These are phyloP conservation scores for Phaedon cochleariae DNA, from an alignment of 2,888 invertebrate genomes.

Conservation along the genomic window DNA sequence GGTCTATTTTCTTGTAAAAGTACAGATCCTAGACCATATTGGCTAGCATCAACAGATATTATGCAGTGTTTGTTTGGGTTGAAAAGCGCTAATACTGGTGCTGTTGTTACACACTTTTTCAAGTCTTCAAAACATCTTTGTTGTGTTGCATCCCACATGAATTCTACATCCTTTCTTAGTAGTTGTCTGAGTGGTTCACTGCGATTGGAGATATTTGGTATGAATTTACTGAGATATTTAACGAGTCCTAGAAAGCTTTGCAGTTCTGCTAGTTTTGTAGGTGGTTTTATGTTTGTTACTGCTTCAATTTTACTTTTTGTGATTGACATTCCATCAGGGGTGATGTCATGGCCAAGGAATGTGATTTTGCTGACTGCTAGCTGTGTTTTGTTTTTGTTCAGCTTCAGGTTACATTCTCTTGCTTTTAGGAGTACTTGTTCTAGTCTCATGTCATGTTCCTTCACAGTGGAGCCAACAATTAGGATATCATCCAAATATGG, in stretches of 20 bases:
- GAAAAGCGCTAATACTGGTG: neutral
- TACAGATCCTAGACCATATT: neutral
- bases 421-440: conserved; percentile 29
- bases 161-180: conserved; percentile 32
- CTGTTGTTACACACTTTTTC: neutral
- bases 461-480: conserved; percentile 17
- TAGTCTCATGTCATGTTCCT: conserved; percentile 29
- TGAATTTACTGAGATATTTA: conserved; percentile 30
- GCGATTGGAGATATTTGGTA: conserved; percentile 26
- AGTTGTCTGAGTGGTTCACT: conserved; percentile 28
- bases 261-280: conserved; percentile 7
- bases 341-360: conserved; percentile 36
- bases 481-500: conserved; percentile 37
- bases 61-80: neutral
- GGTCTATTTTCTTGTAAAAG: neutral
- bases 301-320: conserved; percentile 36
- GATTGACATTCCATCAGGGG: conserved; percentile 27
- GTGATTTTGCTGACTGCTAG: conserved; percentile 28
- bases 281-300: conserved; percentile 24
- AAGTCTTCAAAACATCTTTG: neutral
- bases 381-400: conserved; percentile 36
- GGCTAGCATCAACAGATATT: neutral
- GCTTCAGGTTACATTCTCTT: conserved; percentile 22
- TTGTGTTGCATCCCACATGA: conserved; percentile 23
- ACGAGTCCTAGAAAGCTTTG: conserved; percentile 20